Percentiles rank a stretch among this genome's conserved stretches.
phyloP scores from a whole-genome alignment of 2,113 vertebrate genomes.

The Acanthochromis polyacanthus region DNA sequence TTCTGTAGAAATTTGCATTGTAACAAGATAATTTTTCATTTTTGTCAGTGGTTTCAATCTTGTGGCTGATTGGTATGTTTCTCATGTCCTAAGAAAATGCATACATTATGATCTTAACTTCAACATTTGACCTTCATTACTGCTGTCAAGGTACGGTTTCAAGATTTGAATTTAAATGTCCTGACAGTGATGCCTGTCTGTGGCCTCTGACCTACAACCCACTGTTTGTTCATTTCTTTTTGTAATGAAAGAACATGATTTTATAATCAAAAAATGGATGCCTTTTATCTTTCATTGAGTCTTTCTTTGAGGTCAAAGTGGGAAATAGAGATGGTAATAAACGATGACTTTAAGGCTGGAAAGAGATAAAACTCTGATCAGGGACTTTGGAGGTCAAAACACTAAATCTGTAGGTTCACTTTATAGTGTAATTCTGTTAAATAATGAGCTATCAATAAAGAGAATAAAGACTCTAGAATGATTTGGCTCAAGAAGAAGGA shows the following conservation, averaged over 20 bases:
- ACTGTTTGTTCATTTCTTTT: not conserved
- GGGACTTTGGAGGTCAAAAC: constrained; percentile 40
- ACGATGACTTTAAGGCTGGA: constrained; percentile 3
- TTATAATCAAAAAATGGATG: not conserved
- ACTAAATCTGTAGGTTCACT: constrained; percentile 15
- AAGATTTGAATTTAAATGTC: not conserved
- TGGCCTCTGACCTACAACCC: not conserved
- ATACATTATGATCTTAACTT: no score
- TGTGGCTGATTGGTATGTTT: no score
- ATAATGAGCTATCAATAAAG: constrained; percentile 32
- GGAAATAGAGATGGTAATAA: not conserved
- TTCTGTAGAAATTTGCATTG: no score
- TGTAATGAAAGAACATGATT: not conserved
- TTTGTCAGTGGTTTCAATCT: no score
- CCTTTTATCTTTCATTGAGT: not conserved
- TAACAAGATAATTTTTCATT: no score
- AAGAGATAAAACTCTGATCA: constrained; percentile 17
- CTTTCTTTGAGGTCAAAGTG: not conserved
- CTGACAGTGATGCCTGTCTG: no score
- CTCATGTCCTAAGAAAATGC: no score
- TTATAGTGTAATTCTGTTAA: constrained; percentile 14
- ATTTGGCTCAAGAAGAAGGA: not conserved
- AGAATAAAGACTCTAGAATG: not conserved
- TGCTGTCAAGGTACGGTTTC: not conserved
- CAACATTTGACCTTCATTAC: no score